Evolutionary conservation across 1,140 invertebrate species (phyloP), one percentile per base, ranked within the genome.

Genomic region (Agrypnia vestita): DNA sequence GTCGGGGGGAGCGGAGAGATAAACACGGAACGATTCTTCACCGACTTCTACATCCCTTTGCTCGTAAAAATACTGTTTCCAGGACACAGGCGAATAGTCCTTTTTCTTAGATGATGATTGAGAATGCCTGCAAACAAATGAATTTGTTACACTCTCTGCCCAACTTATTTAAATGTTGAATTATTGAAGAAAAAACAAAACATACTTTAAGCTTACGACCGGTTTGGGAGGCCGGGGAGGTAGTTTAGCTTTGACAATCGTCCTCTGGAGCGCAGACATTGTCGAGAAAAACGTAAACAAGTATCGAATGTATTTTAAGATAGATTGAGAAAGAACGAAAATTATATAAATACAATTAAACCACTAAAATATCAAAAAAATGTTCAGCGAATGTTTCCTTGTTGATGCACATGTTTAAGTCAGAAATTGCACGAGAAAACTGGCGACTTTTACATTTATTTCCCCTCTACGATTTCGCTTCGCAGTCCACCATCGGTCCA

Each of bases 41-140:
- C 92, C 91, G 25, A 96, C 90, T 79, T 90, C 85, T 8, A 98
- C 89, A 87, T 95, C 92, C 79, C 93, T 90, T 83, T 92, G 93
- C 59, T 92, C 90, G 82, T 93, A 91, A 86, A 96, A 98, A 86
- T 97, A 98, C 47, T 94, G 89, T 74, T 91, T 91, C 96, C 97
- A 98, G 61, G 93, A 90, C 6, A 94, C 88, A 6, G 97, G 96
- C 3, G 94, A 93, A 85, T 96, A 97, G 87, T 98, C 95, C 84
- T 92, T 91, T 72, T 91, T 92, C 51, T 91, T 88, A n/a, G 86
- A 86, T 9, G 69, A 13, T 55, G 61, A 51, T 62, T 61, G 49
- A 17, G 77, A 59, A 44, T 78, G 64, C 46, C 77, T 78, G 10
- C 17, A 55, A 25, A 15, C n/a, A 61, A 19, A 19, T n/a, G 3